phyloP scores from a whole-genome alignment of 2,888 invertebrate genomes.

The Girardia tigrina region DNA sequence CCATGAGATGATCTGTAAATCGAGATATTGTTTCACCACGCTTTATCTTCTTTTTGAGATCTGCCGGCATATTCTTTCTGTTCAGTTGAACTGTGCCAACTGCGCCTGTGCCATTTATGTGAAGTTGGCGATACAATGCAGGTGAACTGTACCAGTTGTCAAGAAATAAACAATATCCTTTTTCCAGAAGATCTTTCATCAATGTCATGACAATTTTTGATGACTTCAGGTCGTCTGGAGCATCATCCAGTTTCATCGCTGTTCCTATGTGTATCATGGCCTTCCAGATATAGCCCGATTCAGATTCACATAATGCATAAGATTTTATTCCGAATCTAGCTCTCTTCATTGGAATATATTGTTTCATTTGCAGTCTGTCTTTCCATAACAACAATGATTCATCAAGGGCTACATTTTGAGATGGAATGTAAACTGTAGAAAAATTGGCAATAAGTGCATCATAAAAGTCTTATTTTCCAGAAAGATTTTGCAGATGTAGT shows the following conservation, averaged over 20 bases:
- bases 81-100: neutral
- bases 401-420: neutral
- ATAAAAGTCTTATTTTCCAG: constrained; percentile 6
- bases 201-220: constrained; percentile 10
- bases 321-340: constrained; percentile 3
- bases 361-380: constrained; percentile 7
- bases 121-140: neutral
- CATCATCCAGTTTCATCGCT: constrained; percentile 9
- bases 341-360: constrained; percentile 25
- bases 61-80: constrained; percentile 20
- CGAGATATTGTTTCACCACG: neutral
- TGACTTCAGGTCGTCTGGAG: neutral
- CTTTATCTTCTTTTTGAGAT: neutral
- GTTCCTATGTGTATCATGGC: neutral
- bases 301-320: constrained; percentile 1
- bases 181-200: neutral
- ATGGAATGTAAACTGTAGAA: constrained; percentile 20
- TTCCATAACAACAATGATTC: constrained; percentile 26
- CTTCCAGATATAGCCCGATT: neutral
- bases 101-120: neutral
- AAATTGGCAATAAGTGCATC: neutral
- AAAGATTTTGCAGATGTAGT: constrained; percentile 18
- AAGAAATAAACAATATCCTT: neutral
- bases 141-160: constrained; percentile 1
- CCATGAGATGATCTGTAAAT: neutral